These are phyloP conservation scores for Drosophila hydei DNA, from an alignment of 1,140 invertebrate genomes.

Conservation along the genomic window DNA sequence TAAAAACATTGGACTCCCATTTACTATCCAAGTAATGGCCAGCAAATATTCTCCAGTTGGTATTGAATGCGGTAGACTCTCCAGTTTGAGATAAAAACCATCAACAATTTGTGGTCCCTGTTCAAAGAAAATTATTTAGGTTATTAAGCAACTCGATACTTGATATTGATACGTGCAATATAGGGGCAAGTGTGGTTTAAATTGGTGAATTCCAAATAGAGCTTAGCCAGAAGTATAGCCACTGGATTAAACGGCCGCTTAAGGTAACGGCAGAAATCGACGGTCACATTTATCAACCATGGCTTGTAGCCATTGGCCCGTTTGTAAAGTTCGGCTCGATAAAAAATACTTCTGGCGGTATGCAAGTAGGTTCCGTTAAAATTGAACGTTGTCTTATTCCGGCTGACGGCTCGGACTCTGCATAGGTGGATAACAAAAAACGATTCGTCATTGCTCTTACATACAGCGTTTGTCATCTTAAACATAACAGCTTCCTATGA, in stretches of 20 bases:
- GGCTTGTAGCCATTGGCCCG: slow-evolving; percentile 37
- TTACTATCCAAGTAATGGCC: slow-evolving; percentile 5
- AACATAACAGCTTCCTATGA: slow-evolving; percentile 9
- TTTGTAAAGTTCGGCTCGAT: not conserved
- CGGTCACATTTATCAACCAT: slow-evolving; percentile 1
- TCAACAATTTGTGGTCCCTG: slow-evolving; percentile 12
- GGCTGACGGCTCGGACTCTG: slow-evolving; percentile 14
- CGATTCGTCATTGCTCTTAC: slow-evolving; percentile 25
- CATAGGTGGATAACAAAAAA: slow-evolving; percentile 15
- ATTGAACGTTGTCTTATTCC: slow-evolving; percentile 10
- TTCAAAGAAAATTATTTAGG: not conserved
- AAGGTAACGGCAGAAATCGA: slow-evolving; percentile 12
- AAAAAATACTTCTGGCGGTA: not conserved
- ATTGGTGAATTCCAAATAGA: slow-evolving; percentile 5
- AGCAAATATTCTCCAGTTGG: slow-evolving; percentile 26
- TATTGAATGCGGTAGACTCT: not conserved
- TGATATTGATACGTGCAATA: not conserved
- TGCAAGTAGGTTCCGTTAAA: slow-evolving; percentile 11
- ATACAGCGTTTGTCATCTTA: slow-evolving; percentile 31
- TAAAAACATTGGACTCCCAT: not conserved
- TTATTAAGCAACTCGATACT: not conserved
- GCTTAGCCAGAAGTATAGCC: not conserved
- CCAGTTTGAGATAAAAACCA: slow-evolving; percentile 1
- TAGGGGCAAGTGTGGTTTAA: slow-evolving; percentile 27
- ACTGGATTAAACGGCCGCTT: not conserved